Percentiles rank a stretch among this genome's conserved stretches.
Evolutionary conservation across 2,888 invertebrate species (phyloP).

Genomic region (Chymomyza caudatula): DNA sequence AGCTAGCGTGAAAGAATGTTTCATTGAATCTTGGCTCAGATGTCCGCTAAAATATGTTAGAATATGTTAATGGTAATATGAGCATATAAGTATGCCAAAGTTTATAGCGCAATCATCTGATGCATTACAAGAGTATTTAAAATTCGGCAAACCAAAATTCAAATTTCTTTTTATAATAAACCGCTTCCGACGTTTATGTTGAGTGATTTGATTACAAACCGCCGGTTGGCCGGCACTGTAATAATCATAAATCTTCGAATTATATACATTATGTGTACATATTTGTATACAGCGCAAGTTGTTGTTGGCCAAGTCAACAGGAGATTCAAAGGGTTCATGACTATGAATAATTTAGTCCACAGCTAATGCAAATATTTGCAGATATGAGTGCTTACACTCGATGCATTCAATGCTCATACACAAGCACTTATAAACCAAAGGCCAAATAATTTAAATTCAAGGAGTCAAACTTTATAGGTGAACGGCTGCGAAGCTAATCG

Average conservation of each 20-base stretch:
- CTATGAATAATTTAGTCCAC: neutral
- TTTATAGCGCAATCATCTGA: no score
- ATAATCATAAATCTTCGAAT: neutral
- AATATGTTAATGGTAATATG: no score
- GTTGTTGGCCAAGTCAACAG: neutral
- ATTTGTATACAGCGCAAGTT: neutral
- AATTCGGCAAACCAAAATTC: neutral
- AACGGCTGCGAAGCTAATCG: no score
- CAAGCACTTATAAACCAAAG: neutral
- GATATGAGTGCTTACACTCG: no score
- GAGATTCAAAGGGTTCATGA: neutral
- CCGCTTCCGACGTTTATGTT: neutral
- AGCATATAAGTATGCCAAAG: no score
- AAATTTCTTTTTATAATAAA: neutral
- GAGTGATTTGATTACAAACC: constrained; percentile 11
- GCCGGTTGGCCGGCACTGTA: neutral
- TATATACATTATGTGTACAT: neutral
- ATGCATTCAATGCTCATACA: neutral
- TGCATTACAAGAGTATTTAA: neutral
- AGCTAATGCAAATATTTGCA: neutral
- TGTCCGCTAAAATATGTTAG: no score
- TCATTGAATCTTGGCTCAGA: no score
- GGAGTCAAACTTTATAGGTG: no score
- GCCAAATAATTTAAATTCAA: neutral
- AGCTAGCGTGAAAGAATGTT: no score